These are phyloP conservation scores for Chrysemys picta DNA, from an alignment of 2,113 vertebrate species.

Conservation along the genomic window DNA sequence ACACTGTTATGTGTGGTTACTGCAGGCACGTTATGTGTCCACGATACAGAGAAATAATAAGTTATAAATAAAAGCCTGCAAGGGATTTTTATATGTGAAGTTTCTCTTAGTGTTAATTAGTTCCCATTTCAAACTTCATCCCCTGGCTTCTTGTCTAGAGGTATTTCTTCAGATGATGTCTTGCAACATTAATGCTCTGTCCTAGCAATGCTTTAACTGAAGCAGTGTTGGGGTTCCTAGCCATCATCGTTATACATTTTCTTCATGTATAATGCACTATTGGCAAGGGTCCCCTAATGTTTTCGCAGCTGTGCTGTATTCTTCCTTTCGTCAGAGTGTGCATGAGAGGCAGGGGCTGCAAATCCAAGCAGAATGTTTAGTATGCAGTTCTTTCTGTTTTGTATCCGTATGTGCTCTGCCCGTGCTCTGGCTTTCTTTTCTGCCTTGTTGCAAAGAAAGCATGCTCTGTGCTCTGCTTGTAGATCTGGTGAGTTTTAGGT, in stretches of 20 bases:
- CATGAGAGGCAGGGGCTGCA: neutral
- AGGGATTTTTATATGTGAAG: conserved; percentile 32
- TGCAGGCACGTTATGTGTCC: neutral
- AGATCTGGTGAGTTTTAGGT: rapidly evolving
- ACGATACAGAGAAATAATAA: neutral
- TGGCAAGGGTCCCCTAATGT: neutral
- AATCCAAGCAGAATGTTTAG: neutral
- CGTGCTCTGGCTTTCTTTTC: neutral
- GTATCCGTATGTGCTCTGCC: rapidly evolving
- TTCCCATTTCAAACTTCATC: conserved; percentile 51
- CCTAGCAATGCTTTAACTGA: neutral
- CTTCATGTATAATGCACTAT: conserved; percentile 46
- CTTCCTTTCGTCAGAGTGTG: neutral
- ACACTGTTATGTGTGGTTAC: neutral
- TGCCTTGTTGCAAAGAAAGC: neutral
- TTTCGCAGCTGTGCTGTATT: neutral
- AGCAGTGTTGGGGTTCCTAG: neutral
- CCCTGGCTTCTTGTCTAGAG: conserved; percentile 39
- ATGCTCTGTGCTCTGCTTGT: rapidly evolving
- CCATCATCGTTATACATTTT: neutral
- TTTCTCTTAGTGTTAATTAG: conserved; percentile 53
- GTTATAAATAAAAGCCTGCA: conserved; percentile 30
- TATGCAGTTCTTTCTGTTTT: neutral
- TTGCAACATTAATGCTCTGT: conserved; percentile 43
- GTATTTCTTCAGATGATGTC: conserved; percentile 41